phyloP scores from a whole-genome alignment of 2,113 vertebrate genomes.

The Serilophus lunatus region DNA sequence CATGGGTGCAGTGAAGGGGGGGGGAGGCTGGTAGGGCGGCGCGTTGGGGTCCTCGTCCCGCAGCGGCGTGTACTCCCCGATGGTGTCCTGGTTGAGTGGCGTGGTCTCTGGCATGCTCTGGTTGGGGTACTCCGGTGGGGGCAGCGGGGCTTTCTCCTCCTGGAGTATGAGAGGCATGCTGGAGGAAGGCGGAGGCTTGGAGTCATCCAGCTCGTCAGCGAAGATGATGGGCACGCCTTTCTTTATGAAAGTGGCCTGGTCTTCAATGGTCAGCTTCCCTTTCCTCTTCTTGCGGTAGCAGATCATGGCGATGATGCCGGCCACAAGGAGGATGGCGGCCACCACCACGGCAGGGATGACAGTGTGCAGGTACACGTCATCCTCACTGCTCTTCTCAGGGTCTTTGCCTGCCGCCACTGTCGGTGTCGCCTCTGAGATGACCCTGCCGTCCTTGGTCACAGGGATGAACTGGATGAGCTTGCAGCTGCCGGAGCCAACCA shows the following conservation, averaged over 20 bases:
- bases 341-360: conserved; percentile 95
- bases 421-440: conserved; percentile 46
- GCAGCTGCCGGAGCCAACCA: conserved; percentile 86
- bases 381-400: conserved; percentile 83
- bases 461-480: conserved; percentile 85
- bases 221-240: conserved; percentile 98
- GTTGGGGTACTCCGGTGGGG: conserved; percentile 92
- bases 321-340: conserved; percentile 90
- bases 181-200: conserved; percentile 92
- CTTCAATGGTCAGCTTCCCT: conserved; percentile 94
- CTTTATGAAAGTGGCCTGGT: conserved; percentile 97
- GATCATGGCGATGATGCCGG: conserved; percentile 94
- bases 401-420: conserved; percentile 76
- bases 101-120: conserved; percentile 89
- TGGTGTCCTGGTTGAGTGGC: conserved; percentile 88
- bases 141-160: conserved; percentile 94
- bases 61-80: conserved; percentile 90
- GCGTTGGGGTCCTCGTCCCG: conserved; percentile 94
- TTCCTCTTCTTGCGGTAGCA: conserved; percentile 96
- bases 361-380: conserved; percentile 92
- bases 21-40: conserved; percentile 92
- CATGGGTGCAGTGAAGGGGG: conserved; percentile 92
- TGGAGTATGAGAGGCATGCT: conserved; percentile 96
- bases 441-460: conserved; percentile 48
- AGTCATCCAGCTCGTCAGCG: conserved; percentile 93